Percentiles rank a stretch among this genome's conserved stretches.
phyloP scores from a whole-genome alignment of 1,140 invertebrate species.

The Drosophila ercepeae region DNA sequence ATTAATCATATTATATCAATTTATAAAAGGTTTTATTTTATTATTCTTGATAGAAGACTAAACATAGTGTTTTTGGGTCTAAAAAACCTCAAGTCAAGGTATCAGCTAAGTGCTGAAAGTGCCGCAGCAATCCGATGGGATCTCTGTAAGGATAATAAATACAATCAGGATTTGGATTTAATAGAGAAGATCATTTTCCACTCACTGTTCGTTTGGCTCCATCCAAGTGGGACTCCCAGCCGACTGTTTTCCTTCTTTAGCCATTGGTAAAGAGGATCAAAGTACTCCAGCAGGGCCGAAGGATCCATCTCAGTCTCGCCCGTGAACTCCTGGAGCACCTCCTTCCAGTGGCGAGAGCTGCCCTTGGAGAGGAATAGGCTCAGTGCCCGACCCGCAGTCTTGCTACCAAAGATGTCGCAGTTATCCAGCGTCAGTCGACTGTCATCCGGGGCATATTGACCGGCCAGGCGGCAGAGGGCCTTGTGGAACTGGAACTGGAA shows the following conservation, averaged over 20 bases:
- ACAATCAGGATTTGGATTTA: neutral
- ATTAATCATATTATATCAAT: conserved; percentile 25
- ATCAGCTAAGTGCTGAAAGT: conserved; percentile 56
- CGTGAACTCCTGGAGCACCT: conserved; percentile 86
- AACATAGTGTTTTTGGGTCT: conserved; percentile 12
- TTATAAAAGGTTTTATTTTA: conserved; percentile 12
- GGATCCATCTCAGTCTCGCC: conserved; percentile 85
- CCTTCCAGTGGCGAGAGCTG: conserved; percentile 86
- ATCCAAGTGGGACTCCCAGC: conserved; percentile 68
- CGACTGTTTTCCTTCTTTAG: conserved; percentile 79
- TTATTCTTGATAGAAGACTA: neutral
- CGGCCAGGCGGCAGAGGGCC: conserved; percentile 86
- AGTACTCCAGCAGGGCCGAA: conserved; percentile 81
- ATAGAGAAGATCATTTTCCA: neutral
- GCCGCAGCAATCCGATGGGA: conserved; percentile 61
- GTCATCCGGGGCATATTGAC: conserved; percentile 84
- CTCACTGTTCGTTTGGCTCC: conserved; percentile 74
- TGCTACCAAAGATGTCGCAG: conserved; percentile 86
- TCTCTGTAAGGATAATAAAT: conserved; percentile 47
- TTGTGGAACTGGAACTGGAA: conserved; percentile 88
- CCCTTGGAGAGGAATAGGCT: conserved; percentile 81
- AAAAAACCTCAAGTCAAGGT: neutral
- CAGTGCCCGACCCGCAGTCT: conserved; percentile 82
- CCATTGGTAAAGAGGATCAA: conserved; percentile 81
- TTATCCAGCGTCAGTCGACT: conserved; percentile 84